These are phyloP conservation scores for Delichon dasypus DNA, from an alignment of 2,797 vertebrate species.

Conservation along the genomic window DNA sequence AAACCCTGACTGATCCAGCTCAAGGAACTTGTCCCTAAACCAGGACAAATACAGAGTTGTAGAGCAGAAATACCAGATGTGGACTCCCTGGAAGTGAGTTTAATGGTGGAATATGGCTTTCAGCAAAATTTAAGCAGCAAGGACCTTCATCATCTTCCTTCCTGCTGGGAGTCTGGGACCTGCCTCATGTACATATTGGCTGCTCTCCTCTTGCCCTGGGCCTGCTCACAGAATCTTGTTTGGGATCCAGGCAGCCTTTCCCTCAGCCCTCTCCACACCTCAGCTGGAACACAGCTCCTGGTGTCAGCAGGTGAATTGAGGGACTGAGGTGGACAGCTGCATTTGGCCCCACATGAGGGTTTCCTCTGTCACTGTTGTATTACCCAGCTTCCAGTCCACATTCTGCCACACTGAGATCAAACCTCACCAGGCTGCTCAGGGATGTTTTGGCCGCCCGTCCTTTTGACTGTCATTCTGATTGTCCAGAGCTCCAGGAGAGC, in stretches of 20 bases:
- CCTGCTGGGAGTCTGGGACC: neutral
- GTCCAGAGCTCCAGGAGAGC: neutral
- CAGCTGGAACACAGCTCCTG: neutral
- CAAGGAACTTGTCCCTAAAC: too few species aligned
- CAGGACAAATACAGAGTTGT: neutral
- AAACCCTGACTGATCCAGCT: neutral
- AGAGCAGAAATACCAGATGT: neutral
- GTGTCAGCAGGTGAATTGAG: neutral
- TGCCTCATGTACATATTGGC: neutral
- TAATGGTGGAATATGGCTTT: neutral
- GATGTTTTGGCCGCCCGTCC: fast-evolving
- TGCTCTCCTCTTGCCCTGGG: neutral
- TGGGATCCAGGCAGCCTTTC: neutral
- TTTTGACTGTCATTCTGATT: neutral
- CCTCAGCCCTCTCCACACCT: neutral
- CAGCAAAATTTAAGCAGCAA: neutral
- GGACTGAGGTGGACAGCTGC: neutral
- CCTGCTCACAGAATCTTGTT: neutral
- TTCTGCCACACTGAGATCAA: neutral
- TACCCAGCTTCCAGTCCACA: neutral
- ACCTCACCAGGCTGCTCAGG: fast-evolving
- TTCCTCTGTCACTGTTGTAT: neutral
- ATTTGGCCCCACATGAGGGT: neutral
- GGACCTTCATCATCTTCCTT: neutral
- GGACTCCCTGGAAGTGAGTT: neutral